A percentile compares a stretch with the other conserved stretches of the same genome.
Conservation (phyloP, 2,888 invertebrate species). For the Cantharis rufa region DNA sequence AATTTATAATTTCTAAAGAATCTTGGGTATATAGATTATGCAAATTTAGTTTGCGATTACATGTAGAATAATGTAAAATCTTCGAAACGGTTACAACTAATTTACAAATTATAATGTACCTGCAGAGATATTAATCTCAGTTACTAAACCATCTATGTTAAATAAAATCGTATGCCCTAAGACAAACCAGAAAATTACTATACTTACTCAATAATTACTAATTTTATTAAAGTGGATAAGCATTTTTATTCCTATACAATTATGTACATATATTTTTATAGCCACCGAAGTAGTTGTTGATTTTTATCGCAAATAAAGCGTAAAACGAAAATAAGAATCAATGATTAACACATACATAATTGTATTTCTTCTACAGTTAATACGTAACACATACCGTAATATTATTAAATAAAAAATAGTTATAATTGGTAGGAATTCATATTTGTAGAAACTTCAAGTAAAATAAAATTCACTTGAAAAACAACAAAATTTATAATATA, state of each 20-base stretch:
- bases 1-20: background rate
- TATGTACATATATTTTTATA: slow-evolving; percentile 2
- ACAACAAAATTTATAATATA: no score
- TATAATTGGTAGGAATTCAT: no score
- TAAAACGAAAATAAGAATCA: slow-evolving; percentile 33
- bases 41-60: background rate
- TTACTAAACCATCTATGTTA: background rate
- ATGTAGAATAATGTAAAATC: background rate
- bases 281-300: slow-evolving; percentile 24
- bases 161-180: background rate
- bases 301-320: slow-evolving; percentile 15
- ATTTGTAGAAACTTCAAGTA: no score
- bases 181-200: background rate
- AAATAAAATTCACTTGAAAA: no score
- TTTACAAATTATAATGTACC: background rate
- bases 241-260: slow-evolving; percentile 3
- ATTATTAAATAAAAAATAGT: no score
- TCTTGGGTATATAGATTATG: background rate
- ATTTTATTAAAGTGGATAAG: background rate
- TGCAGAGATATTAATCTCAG: background rate
- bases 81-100: background rate
- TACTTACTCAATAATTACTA: slow-evolving; percentile 12
- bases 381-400: no score
- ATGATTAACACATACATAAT: slow-evolving; percentile 39
- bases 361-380: background rate